Base-by-base conservation (phyloP, 2,797 vertebrate genomes). In the Naso thynnoides region DNA sequence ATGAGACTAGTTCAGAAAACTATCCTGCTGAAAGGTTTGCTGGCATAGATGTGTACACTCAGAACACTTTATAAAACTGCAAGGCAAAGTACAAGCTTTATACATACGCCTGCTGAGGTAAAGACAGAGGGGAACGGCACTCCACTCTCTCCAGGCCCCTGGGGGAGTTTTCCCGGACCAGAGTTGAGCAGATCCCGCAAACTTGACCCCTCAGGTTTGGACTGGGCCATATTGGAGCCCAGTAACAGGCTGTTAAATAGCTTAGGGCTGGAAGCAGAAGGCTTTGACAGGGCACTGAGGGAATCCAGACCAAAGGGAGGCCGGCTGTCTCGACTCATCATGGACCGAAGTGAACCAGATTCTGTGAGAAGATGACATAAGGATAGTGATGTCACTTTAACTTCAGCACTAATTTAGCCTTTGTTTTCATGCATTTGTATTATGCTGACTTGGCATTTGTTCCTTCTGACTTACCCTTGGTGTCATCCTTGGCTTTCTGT, bases 401-500 rank as follows among this genome's bases (percentile, higher is more conserved):
- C 41, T 49, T 64, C 19, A 19, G 62, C 23, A 61, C 7, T 50
- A 53, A 57, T 49, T 10, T 49, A 1, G 14, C 36, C 5, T 8
- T 48, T 56, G 39, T 36, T 63, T 74, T 5, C 5, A 5, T 39
- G 7, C 16, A 11, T 4, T 44, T 1, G 45, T 7, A 63, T 63
- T 19, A 59, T 24, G 39, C 4, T 1, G 47, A 63, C 9, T 41
- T 2, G 24, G 24, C 5, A 3, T 27, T 8, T 29, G 2, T n/a
- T 42, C 18, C 49, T 70, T 75, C n/a, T 10, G n/a, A 38, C 83
- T 79, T 54, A 99, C 98, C 98, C 96, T 99, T 99, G 44, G 96
- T 97, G 92, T 99, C 98, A 88, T 99, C 98, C 95, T 98, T 99
- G 54, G 96, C 96, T 88, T 99, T 99, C 61, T 99, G 98, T 0